Conservation (phyloP, 2,113 vertebrate species). For the Rhinogobius similis region DNA sequence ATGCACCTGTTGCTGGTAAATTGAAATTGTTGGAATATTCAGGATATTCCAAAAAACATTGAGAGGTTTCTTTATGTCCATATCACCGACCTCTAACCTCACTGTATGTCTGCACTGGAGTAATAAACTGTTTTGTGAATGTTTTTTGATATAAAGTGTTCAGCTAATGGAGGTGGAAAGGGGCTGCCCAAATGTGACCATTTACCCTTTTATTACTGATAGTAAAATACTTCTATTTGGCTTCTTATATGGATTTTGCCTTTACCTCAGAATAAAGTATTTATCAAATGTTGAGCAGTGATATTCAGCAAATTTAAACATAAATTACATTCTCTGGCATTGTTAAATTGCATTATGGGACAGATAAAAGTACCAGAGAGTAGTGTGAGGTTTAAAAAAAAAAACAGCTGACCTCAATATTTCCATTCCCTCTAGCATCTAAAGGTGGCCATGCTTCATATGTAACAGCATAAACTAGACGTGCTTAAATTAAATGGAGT, state of each 20-base stretch:
- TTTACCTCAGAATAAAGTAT: no score
- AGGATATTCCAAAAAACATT: no score
- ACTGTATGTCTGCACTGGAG: no score
- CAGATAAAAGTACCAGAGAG: constrained; percentile 6
- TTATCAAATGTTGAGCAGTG: background rate
- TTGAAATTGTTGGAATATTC: no score
- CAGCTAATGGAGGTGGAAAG: background rate
- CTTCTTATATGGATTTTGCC: no score
- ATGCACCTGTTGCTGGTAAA: no score
- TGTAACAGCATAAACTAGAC: constrained; percentile 42
- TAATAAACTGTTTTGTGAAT: background rate
- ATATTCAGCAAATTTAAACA: constrained; percentile 13
- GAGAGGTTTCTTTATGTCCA: no score
- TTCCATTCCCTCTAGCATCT: constrained; percentile 17
- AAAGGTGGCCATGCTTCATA: constrained; percentile 35
- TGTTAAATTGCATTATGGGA: constrained; percentile 14
- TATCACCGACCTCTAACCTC: no score
- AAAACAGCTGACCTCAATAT: constrained; percentile 36
- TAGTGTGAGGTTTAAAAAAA: background rate
- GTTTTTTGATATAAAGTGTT: background rate
- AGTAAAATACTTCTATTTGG: background rate
- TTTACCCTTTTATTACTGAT: background rate
- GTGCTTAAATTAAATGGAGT: constrained; percentile 50
- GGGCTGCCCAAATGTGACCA: background rate
- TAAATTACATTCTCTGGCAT: constrained; percentile 9